Evolutionary conservation across 2,888 invertebrate genomes (phyloP).

Genomic region (Caenorhabditis plicata): DNA sequence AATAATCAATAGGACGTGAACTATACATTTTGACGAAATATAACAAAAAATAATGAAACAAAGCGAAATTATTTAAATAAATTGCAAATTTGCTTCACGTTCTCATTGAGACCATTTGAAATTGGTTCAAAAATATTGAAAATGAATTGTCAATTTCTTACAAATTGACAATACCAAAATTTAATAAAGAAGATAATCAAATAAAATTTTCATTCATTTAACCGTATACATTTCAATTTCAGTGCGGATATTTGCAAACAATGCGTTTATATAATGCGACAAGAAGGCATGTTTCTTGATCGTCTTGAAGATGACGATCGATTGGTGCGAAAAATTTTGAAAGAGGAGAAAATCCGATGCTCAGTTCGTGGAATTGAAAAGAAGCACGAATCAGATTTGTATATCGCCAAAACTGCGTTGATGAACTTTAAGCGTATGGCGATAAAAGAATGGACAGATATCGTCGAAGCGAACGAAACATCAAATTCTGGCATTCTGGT

Average conservation of each 20-base stretch:
- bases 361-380: conserved; percentile 9
- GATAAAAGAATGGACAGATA: conserved; percentile 4
- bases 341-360: conserved; percentile 37
- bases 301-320: conserved; percentile 34
- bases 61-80: too few species aligned
- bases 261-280: conserved; percentile 42
- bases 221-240: too few species aligned
- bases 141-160: too few species aligned
- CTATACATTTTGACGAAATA: too few species aligned
- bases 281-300: conserved; percentile 43
- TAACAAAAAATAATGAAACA: too few species aligned
- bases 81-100: too few species aligned
- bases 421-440: conserved; percentile 28
- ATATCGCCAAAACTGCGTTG: conserved; percentile 34
- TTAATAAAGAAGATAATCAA: not conserved
- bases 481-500: too few species aligned
- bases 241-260: conserved; percentile 54
- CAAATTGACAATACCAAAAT: too few species aligned
- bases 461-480: too few species aligned
- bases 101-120: too few species aligned
- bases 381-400: conserved; percentile 16
- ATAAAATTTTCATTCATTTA: not conserved
- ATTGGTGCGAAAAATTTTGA: conserved; percentile 29
- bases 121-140: too few species aligned
- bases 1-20: too few species aligned